Conservation (phyloP, 2,113 vertebrate species). For the Rhodinocichla rosea region DNA sequence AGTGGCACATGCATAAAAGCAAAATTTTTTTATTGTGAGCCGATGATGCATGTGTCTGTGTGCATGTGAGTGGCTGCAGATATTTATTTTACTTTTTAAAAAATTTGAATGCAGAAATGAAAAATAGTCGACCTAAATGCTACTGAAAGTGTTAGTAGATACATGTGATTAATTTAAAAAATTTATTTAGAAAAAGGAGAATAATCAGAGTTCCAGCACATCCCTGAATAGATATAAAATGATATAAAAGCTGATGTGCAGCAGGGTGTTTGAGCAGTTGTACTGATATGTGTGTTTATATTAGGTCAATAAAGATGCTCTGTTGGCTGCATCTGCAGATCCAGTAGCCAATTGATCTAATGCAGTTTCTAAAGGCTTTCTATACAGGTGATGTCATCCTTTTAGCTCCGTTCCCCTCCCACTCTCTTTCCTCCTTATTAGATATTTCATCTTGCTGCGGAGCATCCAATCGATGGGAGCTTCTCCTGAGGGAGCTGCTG, state of each 20-base stretch:
- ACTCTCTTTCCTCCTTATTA: constrained; percentile 87
- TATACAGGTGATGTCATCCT: constrained; percentile 87
- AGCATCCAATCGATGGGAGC: constrained; percentile 87
- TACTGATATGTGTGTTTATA: constrained; percentile 40
- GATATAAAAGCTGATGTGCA: not conserved
- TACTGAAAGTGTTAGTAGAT: not conserved
- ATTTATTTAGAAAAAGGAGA: not conserved
- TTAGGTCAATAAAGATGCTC: constrained; percentile 85
- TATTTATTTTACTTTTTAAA: constrained; percentile 16
- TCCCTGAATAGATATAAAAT: not conserved
- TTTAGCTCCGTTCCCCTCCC: constrained; percentile 89
- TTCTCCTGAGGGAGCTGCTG: constrained; percentile 84
- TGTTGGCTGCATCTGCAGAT: constrained; percentile 82
- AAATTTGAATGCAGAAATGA: constrained; percentile 19
- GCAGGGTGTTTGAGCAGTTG: constrained; percentile 45
- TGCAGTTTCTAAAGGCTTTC: constrained; percentile 87
- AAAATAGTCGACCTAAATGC: constrained; percentile 1
- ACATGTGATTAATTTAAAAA: not conserved
- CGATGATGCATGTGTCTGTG: not conserved
- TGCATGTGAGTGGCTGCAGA: not conserved
- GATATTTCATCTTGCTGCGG: constrained; percentile 88
- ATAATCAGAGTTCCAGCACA: not conserved
- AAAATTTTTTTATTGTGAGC: not conserved
- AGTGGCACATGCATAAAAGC: not conserved
- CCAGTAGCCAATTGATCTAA: constrained; percentile 92